Conservation (phyloP, 2,797 vertebrate species). For the Pipistrellus nathusii region DNA sequence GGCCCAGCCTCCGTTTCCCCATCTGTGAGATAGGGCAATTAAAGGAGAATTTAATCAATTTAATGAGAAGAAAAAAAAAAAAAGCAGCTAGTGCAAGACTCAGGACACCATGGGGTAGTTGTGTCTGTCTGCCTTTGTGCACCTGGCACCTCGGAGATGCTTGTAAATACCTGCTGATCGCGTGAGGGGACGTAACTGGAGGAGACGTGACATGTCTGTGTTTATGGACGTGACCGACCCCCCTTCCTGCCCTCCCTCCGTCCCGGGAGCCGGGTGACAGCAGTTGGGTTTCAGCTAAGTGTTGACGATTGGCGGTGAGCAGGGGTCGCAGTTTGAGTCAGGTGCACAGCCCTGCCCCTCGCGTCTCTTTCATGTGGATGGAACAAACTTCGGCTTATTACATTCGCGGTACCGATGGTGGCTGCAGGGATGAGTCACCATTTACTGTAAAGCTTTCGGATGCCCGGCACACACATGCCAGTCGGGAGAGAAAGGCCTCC, state of each 20-base stretch:
- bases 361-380: constrained; percentile 84
- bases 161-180: not conserved
- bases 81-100: not conserved
- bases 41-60: not conserved
- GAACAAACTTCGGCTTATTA: constrained; percentile 82
- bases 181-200: not conserved
- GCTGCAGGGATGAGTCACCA: constrained; percentile 86
- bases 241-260: not conserved
- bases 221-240: constrained; percentile 20
- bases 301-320: constrained; percentile 16
- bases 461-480: constrained; percentile 75
- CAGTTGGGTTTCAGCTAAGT: constrained; percentile 59
- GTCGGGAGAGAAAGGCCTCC: constrained; percentile 26
- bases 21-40: not conserved
- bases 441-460: constrained; percentile 88
- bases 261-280: constrained; percentile 1
- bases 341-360: constrained; percentile 23
- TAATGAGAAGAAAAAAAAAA: not conserved
- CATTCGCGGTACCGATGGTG: constrained; percentile 75
- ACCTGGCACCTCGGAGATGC: not conserved
- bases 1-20: constrained; percentile 11
- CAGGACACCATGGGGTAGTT: not conserved
- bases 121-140: not conserved
- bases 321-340: constrained; percentile 81
- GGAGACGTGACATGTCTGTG: not conserved